Percentiles rank a stretch among this genome's conserved stretches.
phyloP scores from a whole-genome alignment of 1,140 invertebrate genomes.

The Drosophila sproati region DNA sequence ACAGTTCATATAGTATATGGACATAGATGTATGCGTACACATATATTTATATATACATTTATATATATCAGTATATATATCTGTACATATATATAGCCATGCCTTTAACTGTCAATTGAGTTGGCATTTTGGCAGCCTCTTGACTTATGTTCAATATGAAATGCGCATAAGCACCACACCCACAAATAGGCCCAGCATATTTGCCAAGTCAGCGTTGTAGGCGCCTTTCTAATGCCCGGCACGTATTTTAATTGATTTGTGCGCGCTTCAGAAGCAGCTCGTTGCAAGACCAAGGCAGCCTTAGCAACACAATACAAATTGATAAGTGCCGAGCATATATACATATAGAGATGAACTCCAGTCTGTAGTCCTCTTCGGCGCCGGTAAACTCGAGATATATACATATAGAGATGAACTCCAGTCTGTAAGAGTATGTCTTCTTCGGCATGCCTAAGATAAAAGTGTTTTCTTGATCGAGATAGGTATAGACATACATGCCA shows the following conservation, averaged over 20 bases:
- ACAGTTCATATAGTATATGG: constrained; percentile 75
- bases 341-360: not conserved
- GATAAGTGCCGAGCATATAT: constrained; percentile 34
- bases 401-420: not conserved
- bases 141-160: constrained; percentile 78
- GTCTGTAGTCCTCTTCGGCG: no score
- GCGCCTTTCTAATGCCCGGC: constrained; percentile 66
- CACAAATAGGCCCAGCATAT: constrained; percentile 30
- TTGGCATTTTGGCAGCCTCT: constrained; percentile 81
- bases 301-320: constrained; percentile 30
- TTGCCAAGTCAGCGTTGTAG: constrained; percentile 58
- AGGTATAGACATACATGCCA: no score
- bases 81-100: constrained; percentile 26
- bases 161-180: constrained; percentile 42
- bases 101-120: constrained; percentile 80
- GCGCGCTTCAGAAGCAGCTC: constrained; percentile 63
- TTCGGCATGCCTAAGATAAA: no score
- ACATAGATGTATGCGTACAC: constrained; percentile 26
- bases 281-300: constrained; percentile 56
- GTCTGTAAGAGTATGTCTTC: no score
- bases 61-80: constrained; percentile 12
- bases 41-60: constrained; percentile 1
- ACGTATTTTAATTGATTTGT: constrained; percentile 83
- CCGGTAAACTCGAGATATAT: not conserved
- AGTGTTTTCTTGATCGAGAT: no score